Percentiles rank a stretch among this genome's conserved stretches.
Evolutionary conservation across 2,888 invertebrate species (phyloP).

Genomic region (Timandra comae): DNA sequence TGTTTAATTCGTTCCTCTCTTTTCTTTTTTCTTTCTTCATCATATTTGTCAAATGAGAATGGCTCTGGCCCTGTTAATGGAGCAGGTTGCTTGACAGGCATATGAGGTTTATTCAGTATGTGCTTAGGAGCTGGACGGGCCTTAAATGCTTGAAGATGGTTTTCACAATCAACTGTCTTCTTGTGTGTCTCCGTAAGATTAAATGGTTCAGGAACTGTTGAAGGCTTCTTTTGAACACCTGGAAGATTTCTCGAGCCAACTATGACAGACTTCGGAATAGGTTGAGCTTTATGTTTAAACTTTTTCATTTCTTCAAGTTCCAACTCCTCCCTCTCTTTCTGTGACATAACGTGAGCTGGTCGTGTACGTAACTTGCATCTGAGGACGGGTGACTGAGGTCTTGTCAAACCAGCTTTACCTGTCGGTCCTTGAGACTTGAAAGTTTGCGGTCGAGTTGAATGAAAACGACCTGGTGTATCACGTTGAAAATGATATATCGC

Average conservation of each 20-base stretch:
- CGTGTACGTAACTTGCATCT: conserved; percentile 75
- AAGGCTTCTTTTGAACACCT: conserved; percentile 69
- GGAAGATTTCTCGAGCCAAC: conserved; percentile 67
- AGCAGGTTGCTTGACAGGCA: conserved; percentile 44
- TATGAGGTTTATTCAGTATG: conserved; percentile 60
- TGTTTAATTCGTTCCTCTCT: conserved; percentile 79
- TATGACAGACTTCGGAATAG: conserved; percentile 78
- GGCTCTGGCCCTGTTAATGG: conserved; percentile 64
- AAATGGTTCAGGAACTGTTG: conserved; percentile 79
- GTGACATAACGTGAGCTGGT: conserved; percentile 69
- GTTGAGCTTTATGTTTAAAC: conserved; percentile 81
- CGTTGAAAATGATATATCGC: conserved; percentile 73
- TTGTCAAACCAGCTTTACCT: conserved; percentile 48
- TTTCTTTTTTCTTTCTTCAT: conserved; percentile 73
- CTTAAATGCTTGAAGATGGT: conserved; percentile 59
- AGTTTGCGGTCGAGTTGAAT: conserved; percentile 39
- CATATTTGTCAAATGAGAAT: conserved; percentile 82
- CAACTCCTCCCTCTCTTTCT: conserved; percentile 77
- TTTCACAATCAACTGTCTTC: conserved; percentile 40
- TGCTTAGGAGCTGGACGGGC: conserved; percentile 80
- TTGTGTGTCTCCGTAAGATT: conserved; percentile 77
- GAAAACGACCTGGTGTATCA: conserved; percentile 78
- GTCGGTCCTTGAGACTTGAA: conserved; percentile 36
- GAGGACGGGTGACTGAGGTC: conserved; percentile 72
- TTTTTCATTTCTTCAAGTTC: conserved; percentile 81